Evolutionary conservation across 35 echinoderm and acorn worm genomes (phyloP).

Genomic region (Lytechinus variegatus): DNA sequence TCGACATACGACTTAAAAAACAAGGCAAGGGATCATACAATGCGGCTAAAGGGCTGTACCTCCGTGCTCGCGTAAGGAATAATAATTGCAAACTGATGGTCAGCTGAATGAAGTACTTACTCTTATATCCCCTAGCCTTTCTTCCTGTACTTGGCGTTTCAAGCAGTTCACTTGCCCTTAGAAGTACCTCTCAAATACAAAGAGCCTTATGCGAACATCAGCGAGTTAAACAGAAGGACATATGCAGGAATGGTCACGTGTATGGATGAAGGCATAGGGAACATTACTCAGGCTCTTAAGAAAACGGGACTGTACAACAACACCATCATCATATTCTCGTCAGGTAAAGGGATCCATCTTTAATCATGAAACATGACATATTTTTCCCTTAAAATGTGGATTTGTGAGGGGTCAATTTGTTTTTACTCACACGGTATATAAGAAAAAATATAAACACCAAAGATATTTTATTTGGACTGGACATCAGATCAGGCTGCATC

Average conservation of each 20-base stretch:
- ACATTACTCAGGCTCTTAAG: conserved; percentile 34
- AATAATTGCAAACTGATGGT: too few relatives aligned
- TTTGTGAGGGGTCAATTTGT: too few relatives aligned
- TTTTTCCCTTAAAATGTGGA: too few relatives aligned
- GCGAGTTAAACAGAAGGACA: neutral
- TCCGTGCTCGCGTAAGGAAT: too few relatives aligned
- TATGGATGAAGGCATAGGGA: conserved; percentile 60
- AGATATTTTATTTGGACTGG: too few relatives aligned
- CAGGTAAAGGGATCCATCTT: conserved; percentile 36
- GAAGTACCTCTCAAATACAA: conserved; percentile 56
- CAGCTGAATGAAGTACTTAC: neutral
- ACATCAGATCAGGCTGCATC: too few relatives aligned
- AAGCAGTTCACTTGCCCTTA: conserved; percentile 68
- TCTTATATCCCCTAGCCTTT: conserved; percentile 46
- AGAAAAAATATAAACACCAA: too few relatives aligned
- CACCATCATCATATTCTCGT: conserved; percentile 84
- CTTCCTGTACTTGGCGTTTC: conserved; percentile 72
- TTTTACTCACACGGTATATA: too few relatives aligned
- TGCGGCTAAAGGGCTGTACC: too few relatives aligned
- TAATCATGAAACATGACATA: too few relatives aligned
- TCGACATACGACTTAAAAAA: too few relatives aligned
- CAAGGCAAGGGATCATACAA: too few relatives aligned
- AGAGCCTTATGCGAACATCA: conserved; percentile 28
- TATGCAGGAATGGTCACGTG: conserved; percentile 56
- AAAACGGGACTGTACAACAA: conserved; percentile 55